Conservation (phyloP, 2,797 vertebrate genomes). For the Scyliorhinus canicula region DNA sequence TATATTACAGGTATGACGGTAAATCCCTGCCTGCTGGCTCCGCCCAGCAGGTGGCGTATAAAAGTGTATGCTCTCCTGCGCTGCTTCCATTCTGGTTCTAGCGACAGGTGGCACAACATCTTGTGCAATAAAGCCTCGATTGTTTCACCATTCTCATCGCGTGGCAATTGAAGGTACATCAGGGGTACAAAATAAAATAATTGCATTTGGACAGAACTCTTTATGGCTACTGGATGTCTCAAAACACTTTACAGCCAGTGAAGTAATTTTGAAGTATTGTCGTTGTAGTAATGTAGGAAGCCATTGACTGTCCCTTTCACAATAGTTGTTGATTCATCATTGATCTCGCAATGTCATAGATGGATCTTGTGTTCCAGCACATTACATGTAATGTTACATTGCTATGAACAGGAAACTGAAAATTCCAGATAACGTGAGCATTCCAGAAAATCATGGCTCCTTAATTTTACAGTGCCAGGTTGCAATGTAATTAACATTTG, state of each 20-base stretch:
- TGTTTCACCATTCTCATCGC: too few species aligned
- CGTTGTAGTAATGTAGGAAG: background rate
- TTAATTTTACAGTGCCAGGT: background rate
- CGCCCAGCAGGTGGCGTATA: too few species aligned
- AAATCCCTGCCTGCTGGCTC: too few species aligned
- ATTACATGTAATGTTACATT: conserved; percentile 4
- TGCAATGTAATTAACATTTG: background rate
- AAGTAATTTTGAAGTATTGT: too few species aligned
- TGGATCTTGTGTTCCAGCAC: background rate
- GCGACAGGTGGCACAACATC: too few species aligned
- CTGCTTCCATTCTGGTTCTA: too few species aligned
- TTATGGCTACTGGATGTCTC: background rate
- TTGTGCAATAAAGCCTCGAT: too few species aligned
- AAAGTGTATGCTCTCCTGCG: too few species aligned
- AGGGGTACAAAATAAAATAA: too few species aligned
- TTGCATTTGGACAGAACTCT: background rate
- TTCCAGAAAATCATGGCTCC: background rate
- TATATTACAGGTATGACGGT: too few species aligned
- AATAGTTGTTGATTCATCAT: background rate
- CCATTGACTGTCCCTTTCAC: background rate
- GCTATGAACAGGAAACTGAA: background rate
- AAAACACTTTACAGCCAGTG: too few species aligned
- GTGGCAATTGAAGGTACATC: too few species aligned
- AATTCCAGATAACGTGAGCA: background rate
- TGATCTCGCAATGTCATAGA: background rate